Evolutionary conservation across 2,888 invertebrate genomes (phyloP), one percentile per base, ranked within the genome.

Genomic region (Pasiphila rectangulata): DNA sequence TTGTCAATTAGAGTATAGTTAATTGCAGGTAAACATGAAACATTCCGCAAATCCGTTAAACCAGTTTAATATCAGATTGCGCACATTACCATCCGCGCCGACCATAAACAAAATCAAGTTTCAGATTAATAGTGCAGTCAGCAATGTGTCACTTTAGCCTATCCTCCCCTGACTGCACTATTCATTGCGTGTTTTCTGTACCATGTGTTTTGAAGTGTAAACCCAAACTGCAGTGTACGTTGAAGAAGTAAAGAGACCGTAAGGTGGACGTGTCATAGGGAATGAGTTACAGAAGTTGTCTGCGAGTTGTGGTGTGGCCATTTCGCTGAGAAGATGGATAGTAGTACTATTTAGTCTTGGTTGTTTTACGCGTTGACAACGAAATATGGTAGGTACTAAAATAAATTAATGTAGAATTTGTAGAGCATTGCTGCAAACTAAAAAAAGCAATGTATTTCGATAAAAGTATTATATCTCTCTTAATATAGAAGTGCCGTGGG

Each of bases 81-180:
- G 48, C 55, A 60, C 52, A 38, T 45, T 50, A 45, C 34, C 20
- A 30, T 38, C 24, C 32, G 16, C 49, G 51, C 51, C 41, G 52
- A 43, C 42, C 46, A 63, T 66, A 64, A 63, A 64, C 59, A 53
- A 57, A 59, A 41, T 37, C 56, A 48, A 51, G 54, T 52, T 56
- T 55, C 55, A 64, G 56, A 66, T 67, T 65, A 67, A 65, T 64
- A 61, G 60, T 47, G 43, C 53, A 57, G 56, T 54, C 61, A 46
- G 51, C 57, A 51, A 46, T 56, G 43, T 52, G 56, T 56, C 60
- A 57, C 56, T 51, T 55, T 47, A 57, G 46, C 48, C 19, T 45
- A 40, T 45, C 17, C 24, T 30, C 7, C 29, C 20, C 23, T 20
- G 3, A n/a, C 20, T 4, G 13, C 17, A 9, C 12, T n/a, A 15